A percentile compares a stretch with the other conserved stretches of the same genome.
phyloP scores from a whole-genome alignment of 2,113 vertebrate species.

The Arizona elegans region DNA sequence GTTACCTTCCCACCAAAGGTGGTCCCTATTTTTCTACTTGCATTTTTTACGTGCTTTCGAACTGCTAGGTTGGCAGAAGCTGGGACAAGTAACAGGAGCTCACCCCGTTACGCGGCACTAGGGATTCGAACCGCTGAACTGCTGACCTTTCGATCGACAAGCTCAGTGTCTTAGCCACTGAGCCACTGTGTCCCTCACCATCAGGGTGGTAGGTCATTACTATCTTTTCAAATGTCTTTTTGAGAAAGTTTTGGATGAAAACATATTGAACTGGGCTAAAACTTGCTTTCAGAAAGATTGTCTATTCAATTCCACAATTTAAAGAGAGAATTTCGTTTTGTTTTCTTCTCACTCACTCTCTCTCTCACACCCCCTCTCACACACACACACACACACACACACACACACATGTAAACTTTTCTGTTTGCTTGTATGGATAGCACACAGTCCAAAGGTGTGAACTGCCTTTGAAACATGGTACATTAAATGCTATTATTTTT shows the following conservation, averaged over 20 bases:
- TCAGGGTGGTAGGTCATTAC: background rate
- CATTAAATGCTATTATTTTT: background rate
- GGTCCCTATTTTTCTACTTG: no score
- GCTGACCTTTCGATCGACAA: no score
- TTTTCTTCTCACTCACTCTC: background rate
- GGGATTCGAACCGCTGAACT: no score
- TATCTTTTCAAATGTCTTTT: background rate
- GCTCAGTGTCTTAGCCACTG: no score
- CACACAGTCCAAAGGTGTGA: background rate
- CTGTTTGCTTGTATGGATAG: background rate
- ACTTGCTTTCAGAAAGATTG: background rate
- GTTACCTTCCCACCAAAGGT: no score
- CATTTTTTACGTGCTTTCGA: no score
- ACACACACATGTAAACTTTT: background rate
- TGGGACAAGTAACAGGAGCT: no score
- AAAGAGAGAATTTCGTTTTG: background rate
- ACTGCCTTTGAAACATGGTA: background rate
- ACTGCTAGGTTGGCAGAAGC: no score
- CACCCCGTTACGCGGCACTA: no score
- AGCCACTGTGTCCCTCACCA: no score
- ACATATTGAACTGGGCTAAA: background rate
- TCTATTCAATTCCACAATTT: background rate
- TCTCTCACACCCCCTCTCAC: accelerated
- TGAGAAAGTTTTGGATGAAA: background rate
- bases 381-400: background rate